phyloP scores from a whole-genome alignment of 2,113 vertebrate species.

The Amblyornis subalaris region DNA sequence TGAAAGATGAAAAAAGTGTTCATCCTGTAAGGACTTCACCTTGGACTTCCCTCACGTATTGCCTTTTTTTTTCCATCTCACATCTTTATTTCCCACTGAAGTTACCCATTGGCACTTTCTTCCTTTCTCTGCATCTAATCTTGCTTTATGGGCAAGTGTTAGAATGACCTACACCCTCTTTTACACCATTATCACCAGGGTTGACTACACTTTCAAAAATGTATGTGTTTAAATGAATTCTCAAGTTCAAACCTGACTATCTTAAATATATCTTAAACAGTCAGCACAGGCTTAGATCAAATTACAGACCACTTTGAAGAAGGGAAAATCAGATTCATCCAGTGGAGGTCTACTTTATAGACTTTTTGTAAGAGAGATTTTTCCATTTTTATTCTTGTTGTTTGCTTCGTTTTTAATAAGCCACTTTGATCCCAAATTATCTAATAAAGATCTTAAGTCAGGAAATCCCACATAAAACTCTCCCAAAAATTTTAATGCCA shows the following conservation, averaged over 20 bases:
- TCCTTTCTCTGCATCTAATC: neutral
- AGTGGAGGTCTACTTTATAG: neutral
- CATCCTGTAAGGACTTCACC: neutral
- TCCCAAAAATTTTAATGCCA: neutral
- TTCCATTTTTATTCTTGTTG: neutral
- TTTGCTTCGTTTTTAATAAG: neutral
- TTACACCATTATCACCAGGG: neutral
- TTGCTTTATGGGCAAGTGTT: neutral
- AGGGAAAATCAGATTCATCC: neutral
- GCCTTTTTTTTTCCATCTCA: neutral
- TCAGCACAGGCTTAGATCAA: neutral
- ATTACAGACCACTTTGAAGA: neutral
- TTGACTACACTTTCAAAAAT: neutral
- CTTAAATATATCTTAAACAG: neutral
- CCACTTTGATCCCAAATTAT: neutral
- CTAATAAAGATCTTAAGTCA: neutral
- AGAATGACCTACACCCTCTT: neutral
- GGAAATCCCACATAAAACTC: neutral
- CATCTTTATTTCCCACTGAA: neutral
- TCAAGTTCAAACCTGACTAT: neutral
- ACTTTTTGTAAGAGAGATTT: neutral
- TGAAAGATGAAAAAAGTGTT: neutral
- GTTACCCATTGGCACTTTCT: neutral
- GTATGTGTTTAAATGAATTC: neutral
- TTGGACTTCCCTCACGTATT: neutral